A percentile compares a stretch with the other conserved stretches of the same genome.
Evolutionary conservation across 2,113 vertebrate genomes (phyloP).

Genomic region (Rhinolophus sinicus): DNA sequence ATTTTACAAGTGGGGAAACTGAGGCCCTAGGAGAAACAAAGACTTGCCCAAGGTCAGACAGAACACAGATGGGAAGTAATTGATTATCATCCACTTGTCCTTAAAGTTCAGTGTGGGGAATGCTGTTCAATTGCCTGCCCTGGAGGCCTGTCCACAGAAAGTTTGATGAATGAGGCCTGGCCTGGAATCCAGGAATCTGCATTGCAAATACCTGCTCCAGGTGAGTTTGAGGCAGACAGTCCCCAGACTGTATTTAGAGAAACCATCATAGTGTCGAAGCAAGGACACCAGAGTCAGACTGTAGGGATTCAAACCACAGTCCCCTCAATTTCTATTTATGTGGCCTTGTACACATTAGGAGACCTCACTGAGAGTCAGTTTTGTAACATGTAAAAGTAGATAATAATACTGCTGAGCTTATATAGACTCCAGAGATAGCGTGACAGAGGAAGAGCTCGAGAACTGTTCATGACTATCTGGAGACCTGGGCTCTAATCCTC

Average conservation of each 20-base stretch:
- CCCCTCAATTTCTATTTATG: no score
- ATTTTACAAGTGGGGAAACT: neutral
- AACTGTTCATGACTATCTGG: neutral
- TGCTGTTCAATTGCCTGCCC: neutral
- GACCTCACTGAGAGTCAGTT: neutral
- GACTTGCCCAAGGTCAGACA: neutral
- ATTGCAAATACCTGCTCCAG: neutral
- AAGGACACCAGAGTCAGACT: neutral
- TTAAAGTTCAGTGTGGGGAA: neutral
- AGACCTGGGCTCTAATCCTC: neutral
- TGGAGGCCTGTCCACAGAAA: neutral
- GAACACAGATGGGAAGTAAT: neutral
- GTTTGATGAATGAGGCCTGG: neutral
- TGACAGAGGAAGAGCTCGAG: neutral
- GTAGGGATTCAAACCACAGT: neutral
- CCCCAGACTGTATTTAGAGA: neutral
- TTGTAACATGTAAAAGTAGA: neutral
- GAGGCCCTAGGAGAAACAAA: neutral
- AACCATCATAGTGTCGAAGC: neutral
- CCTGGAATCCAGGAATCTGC: neutral
- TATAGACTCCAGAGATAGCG: neutral
- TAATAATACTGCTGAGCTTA: neutral
- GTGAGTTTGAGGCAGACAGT: neutral
- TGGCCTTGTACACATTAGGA: no score
- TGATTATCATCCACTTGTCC: neutral